These are phyloP conservation scores for Gallirallus australis DNA, from an alignment of 2,797 vertebrate genomes.

Conservation along the genomic window DNA sequence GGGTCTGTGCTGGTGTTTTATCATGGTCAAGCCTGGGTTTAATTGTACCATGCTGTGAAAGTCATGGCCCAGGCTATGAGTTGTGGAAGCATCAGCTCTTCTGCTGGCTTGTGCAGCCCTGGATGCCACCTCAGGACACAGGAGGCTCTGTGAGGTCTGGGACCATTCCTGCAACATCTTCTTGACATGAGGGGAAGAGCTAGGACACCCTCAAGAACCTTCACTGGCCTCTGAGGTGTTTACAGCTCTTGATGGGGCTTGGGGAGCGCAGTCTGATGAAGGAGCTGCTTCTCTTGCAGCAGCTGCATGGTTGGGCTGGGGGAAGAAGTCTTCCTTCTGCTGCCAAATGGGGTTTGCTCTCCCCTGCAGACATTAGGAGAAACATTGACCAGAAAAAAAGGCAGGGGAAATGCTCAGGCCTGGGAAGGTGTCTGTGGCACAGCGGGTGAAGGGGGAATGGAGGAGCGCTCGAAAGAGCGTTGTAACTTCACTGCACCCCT, in stretches of 20 bases:
- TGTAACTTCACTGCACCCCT: background rate
- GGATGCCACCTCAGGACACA: background rate
- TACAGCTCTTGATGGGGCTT: fast-evolving
- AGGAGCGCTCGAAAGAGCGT: background rate
- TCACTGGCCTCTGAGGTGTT: background rate
- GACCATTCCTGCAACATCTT: background rate
- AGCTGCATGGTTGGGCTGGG: background rate
- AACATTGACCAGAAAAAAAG: background rate
- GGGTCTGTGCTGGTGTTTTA: background rate
- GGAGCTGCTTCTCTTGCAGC: background rate
- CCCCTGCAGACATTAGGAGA: background rate
- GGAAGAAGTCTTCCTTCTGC: background rate
- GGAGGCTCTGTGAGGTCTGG: background rate
- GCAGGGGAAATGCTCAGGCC: too few relatives aligned
- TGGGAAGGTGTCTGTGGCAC: background rate
- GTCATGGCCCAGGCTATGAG: background rate
- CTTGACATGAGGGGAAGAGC: background rate
- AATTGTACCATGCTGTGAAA: fast-evolving
- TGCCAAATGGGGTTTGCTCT: background rate
- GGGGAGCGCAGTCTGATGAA: background rate
- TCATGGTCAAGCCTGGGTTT: background rate
- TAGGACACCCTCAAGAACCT: background rate
- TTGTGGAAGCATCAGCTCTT: background rate
- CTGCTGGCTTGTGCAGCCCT: background rate
- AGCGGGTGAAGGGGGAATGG: too few relatives aligned